phyloP scores from a whole-genome alignment of 2,113 vertebrate genomes.

The Bufo bufo region DNA sequence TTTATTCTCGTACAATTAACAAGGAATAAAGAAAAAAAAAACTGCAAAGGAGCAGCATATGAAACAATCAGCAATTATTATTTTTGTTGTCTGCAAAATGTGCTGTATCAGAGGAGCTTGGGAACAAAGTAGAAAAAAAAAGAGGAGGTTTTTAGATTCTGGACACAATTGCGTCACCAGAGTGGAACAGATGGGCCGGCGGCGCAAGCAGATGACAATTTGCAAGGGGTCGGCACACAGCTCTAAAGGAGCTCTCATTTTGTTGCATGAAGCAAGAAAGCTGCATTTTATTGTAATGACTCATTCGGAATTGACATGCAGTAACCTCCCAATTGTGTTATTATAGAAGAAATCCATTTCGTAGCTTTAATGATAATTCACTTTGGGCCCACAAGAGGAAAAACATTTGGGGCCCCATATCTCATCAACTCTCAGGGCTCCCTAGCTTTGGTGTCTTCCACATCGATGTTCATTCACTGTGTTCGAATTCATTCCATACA shows the following conservation, averaged over 20 bases:
- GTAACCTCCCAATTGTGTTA: background rate
- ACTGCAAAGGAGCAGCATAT: slow-evolving; percentile 68
- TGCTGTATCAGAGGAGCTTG: slow-evolving; percentile 57
- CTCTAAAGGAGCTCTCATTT: background rate
- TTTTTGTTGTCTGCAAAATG: slow-evolving; percentile 56
- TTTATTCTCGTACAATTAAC: slow-evolving; percentile 69
- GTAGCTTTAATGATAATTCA: background rate
- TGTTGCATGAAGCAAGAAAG: background rate
- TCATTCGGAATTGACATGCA: background rate
- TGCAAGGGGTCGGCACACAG: slow-evolving; percentile 42
- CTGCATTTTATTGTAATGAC: background rate
- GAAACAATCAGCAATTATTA: slow-evolving; percentile 58
- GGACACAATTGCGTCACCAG: slow-evolving; percentile 37
- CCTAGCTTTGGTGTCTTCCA: too few species aligned
- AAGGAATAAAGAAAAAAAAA: slow-evolving; percentile 69
- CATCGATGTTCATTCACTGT: too few species aligned
- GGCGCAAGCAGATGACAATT: slow-evolving; percentile 46
- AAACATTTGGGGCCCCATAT: background rate
- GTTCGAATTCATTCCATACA: too few species aligned
- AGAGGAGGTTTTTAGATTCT: slow-evolving; percentile 40
- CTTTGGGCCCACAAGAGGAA: background rate
- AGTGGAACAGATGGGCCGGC: slow-evolving; percentile 50
- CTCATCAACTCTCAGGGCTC: too few species aligned
- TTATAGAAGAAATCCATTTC: background rate
- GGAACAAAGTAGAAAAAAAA: slow-evolving; percentile 51